phyloP scores from a whole-genome alignment of 2,113 vertebrate species.

The Aldabrachelys gigantea region DNA sequence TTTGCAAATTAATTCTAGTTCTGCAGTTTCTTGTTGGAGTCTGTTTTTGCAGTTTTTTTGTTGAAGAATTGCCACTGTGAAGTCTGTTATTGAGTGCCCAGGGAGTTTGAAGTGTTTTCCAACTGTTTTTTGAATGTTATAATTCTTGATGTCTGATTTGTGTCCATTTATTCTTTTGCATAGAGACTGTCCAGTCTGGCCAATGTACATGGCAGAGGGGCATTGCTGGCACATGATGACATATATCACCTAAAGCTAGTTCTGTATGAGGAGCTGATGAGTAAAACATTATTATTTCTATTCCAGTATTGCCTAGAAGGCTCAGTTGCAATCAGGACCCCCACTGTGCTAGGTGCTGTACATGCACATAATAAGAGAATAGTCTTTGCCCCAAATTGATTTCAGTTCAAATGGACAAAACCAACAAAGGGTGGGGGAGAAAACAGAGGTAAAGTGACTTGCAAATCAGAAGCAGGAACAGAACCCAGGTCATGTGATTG shows the following conservation, averaged over 20 bases:
- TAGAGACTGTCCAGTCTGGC: too few species aligned
- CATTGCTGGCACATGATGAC: too few species aligned
- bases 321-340: not conserved
- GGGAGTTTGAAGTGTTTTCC: too few species aligned
- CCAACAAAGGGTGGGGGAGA: not conserved
- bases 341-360: not conserved
- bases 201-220: too few species aligned
- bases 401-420: not conserved
- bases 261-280: not conserved
- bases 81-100: too few species aligned
- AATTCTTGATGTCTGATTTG: too few species aligned
- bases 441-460: not conserved
- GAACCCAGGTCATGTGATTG: not conserved
- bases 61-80: too few species aligned
- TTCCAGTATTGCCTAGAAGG: rapidly evolving
- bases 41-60: too few species aligned
- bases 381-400: not conserved
- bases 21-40: too few species aligned
- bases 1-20: too few species aligned
- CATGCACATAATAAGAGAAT: rapidly evolving
- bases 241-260: not conserved
- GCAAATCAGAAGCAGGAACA: not conserved
- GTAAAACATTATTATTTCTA: not conserved
- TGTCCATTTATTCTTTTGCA: too few species aligned
- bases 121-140: too few species aligned